phyloP scores from a whole-genome alignment of 1,140 invertebrate species.

The Acromyrmex heyeri region DNA sequence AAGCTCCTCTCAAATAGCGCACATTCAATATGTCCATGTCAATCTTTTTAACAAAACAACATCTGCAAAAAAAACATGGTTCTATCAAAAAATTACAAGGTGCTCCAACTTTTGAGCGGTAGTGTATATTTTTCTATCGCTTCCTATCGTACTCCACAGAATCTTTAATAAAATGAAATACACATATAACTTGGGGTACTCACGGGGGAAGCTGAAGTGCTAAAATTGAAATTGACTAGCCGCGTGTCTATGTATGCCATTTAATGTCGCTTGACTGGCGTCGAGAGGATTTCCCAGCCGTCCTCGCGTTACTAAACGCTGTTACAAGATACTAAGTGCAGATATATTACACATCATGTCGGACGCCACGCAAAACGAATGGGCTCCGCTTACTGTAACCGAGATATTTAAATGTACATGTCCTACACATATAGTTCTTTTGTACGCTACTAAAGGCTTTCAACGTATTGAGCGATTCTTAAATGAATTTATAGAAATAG shows the following conservation, averaged over 20 bases:
- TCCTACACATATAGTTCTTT: background rate
- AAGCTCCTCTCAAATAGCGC: too few species aligned
- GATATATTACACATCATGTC: constrained; percentile 55
- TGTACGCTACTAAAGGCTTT: constrained; percentile 4
- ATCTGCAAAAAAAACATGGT: too few species aligned
- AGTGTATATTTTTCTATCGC: too few species aligned
- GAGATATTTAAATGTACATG: constrained; percentile 26
- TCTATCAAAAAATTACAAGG: too few species aligned
- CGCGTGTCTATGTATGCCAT: constrained; percentile 4
- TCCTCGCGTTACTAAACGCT: constrained; percentile 58
- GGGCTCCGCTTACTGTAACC: constrained; percentile 13
- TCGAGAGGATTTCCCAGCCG: constrained; percentile 49
- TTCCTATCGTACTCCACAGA: background rate
- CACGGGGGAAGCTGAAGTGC: constrained; percentile 18
- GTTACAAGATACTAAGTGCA: constrained; percentile 47
- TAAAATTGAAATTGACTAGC: constrained; percentile 53
- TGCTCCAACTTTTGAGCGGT: too few species aligned
- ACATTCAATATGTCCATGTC: too few species aligned
- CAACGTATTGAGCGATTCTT: constrained; percentile 27
- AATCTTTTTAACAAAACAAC: too few species aligned
- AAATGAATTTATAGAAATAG: constrained; percentile 33
- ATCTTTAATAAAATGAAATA: constrained; percentile 26
- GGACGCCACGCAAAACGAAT: constrained; percentile 43
- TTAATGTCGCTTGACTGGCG: constrained; percentile 46
- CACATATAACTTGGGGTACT: background rate